Conservation (phyloP, 2,797 vertebrate genomes). For the Limnodromus scolopaceus region DNA sequence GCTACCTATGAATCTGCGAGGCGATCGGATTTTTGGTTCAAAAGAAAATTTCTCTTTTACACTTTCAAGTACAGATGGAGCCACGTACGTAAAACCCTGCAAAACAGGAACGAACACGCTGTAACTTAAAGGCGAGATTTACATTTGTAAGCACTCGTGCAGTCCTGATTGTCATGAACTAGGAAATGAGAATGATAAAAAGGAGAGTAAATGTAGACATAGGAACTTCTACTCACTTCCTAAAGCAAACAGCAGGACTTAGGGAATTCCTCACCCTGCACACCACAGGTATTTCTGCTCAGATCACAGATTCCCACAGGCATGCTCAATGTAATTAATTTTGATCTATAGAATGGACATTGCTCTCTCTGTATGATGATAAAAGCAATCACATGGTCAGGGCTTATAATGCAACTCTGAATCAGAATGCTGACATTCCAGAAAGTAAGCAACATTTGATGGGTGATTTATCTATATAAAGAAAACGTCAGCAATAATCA, state of each 20-base stretch:
- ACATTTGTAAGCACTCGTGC: background rate
- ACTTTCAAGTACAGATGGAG: slow-evolving; percentile 97
- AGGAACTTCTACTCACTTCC: background rate
- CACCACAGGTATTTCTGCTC: background rate
- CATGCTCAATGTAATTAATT: background rate
- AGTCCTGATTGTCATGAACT: background rate
- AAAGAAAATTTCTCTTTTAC: slow-evolving; percentile 96
- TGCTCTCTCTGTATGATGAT: background rate
- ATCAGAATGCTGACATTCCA: slow-evolving; percentile 8
- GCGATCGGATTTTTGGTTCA: slow-evolving; percentile 96
- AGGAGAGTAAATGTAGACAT: background rate
- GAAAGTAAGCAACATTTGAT: background rate
- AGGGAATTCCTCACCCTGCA: background rate
- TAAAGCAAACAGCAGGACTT: background rate
- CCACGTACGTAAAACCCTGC: slow-evolving; percentile 97
- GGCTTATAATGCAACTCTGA: background rate
- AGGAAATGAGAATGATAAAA: background rate
- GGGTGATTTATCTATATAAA: background rate
- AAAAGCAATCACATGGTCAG: background rate
- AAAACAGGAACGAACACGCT: slow-evolving; percentile 34
- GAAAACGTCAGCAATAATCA: background rate
- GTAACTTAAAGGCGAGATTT: background rate
- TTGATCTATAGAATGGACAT: background rate
- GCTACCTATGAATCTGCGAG: slow-evolving; percentile 94
- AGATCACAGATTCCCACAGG: background rate